A percentile compares a stretch with the other conserved stretches of the same genome.
Evolutionary conservation across 2,113 vertebrate genomes (phyloP).

Genomic region (Electrona antarctica): DNA sequence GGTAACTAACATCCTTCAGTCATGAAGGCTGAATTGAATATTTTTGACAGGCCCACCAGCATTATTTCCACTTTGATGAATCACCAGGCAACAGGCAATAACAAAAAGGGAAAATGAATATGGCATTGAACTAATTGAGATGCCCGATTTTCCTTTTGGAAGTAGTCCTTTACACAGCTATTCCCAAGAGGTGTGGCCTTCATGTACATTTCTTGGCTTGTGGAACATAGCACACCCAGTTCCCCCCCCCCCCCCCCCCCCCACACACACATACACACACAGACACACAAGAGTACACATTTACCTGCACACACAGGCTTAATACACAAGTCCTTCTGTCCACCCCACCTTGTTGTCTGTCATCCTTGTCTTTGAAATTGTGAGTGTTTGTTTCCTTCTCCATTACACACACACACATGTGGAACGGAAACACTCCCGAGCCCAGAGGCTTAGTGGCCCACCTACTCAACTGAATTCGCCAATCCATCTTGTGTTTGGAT

Average conservation of each 20-base stretch:
- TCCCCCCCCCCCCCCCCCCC: not conserved
- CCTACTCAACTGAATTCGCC: constrained; percentile 57
- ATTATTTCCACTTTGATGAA: constrained; percentile 42
- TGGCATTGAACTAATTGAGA: constrained; percentile 51
- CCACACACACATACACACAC: constrained; percentile 9
- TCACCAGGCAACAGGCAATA: constrained; percentile 54
- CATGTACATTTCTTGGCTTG: constrained; percentile 31
- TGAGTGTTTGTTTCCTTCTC: constrained; percentile 27
- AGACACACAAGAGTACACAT: not conserved
- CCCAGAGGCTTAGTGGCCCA: constrained; percentile 61
- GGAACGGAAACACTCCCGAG: constrained; percentile 47
- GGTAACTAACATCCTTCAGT: constrained; percentile 1
- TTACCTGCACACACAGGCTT: constrained; percentile 41
- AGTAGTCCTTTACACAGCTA: constrained; percentile 40
- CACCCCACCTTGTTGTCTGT: constrained; percentile 58
- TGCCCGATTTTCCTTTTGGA: constrained; percentile 42
- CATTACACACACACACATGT: constrained; percentile 25
- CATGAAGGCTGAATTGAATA: constrained; percentile 10
- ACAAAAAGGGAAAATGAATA: constrained; percentile 40
- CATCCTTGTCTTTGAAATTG: constrained; percentile 49
- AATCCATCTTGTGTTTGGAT: constrained; percentile 49
- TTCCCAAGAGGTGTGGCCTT: constrained; percentile 55
- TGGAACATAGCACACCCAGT: constrained; percentile 41
- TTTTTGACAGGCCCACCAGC: constrained; percentile 4
- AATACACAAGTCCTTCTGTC: constrained; percentile 45